phyloP scores from a whole-genome alignment of 2,888 invertebrate genomes.

The Lathronympha strigana region DNA sequence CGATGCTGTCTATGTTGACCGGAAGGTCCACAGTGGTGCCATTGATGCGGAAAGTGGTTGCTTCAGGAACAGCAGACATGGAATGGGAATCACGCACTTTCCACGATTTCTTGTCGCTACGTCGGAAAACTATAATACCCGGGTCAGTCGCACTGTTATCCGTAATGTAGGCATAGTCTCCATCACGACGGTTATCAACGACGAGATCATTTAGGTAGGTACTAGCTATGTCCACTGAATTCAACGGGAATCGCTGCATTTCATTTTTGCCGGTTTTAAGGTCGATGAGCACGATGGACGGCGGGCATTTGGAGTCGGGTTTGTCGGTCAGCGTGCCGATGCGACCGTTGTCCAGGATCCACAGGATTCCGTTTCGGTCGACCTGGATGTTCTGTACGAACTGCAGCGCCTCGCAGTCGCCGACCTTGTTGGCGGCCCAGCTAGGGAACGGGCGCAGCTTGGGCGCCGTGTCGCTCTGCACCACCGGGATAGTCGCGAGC shows the following conservation, averaged over 20 bases:
- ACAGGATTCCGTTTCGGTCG: slow-evolving; percentile 88
- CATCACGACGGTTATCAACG: slow-evolving; percentile 87
- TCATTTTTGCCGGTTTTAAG: slow-evolving; percentile 84
- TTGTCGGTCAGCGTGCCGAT: slow-evolving; percentile 84
- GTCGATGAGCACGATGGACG: slow-evolving; percentile 88
- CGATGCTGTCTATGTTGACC: slow-evolving; percentile 88
- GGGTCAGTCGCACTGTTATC: slow-evolving; percentile 88
- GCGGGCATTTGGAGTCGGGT: slow-evolving; percentile 85
- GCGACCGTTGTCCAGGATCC: slow-evolving; percentile 88
- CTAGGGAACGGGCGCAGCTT: slow-evolving; percentile 87
- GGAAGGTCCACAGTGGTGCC: slow-evolving; percentile 83
- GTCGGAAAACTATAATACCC: slow-evolving; percentile 88
- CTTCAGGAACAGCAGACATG: slow-evolving; percentile 86
- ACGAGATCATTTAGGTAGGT: slow-evolving; percentile 89
- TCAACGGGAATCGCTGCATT: slow-evolving; percentile 85
- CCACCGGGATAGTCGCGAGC: slow-evolving; percentile 83
- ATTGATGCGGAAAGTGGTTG: slow-evolving; percentile 85
- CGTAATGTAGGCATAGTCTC: slow-evolving; percentile 89
- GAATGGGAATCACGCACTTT: slow-evolving; percentile 86
- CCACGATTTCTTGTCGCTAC: slow-evolving; percentile 87
- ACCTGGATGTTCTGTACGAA: slow-evolving; percentile 90
- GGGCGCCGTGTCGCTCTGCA: slow-evolving; percentile 81
- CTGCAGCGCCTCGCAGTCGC: slow-evolving; percentile 88
- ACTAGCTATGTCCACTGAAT: slow-evolving; percentile 82
- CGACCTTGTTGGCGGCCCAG: slow-evolving; percentile 87